Base-by-base conservation (phyloP, 2,797 vertebrate species). In the Macropus fuliginosus region DNA sequence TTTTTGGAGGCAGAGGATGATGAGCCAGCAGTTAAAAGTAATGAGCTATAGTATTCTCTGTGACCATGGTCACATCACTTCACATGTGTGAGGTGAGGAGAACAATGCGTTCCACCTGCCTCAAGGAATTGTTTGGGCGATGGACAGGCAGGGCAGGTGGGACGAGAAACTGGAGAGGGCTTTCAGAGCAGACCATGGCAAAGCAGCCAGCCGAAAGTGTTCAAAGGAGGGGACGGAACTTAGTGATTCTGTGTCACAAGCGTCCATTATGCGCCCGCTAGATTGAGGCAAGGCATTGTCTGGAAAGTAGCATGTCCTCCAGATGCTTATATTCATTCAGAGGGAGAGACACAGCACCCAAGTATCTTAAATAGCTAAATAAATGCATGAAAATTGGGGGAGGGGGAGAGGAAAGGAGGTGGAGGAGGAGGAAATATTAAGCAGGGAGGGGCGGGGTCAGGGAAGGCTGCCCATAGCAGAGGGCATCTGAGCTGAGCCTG, bases 41-140 rank as follows among this genome's bases (percentile, higher is more conserved):
- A 28, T 31, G 54, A 94, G 16, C 34, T 89, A 54, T 56, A 27
- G 6, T 24, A n/a, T 81, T 91, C 34, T 91, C 74, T 90, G 10
- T 56, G 59, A 91, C 50, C 59, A 93, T 14, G 91, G 54, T 90
- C 57, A 95, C 93, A 92, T 87, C 13, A 62, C 31, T 46, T 46
- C 52, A 54, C 18, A 87, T 31, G 12, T 55, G 40, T 56, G n/a
- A 34, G 52, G 91, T 55, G n/a, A 27, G 56, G 40, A 59, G 34
- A 31, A 74, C 14, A 59, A 34, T n/a, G 34, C 93, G 28, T 59
- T 14, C 28, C 57, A 91, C 89, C 56, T 93, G 6, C 91, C 31
- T 96, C n/a, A 54, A 13, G 94, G 91, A 31, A 21, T 31, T 92
- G 24, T 91, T 94, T 5, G n/a, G 66, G 8, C 5, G 66, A 21